Evolutionary conservation across 2,888 invertebrate genomes (phyloP), one percentile per base, ranked within the genome.

Genomic region (Apoda limacodes): DNA sequence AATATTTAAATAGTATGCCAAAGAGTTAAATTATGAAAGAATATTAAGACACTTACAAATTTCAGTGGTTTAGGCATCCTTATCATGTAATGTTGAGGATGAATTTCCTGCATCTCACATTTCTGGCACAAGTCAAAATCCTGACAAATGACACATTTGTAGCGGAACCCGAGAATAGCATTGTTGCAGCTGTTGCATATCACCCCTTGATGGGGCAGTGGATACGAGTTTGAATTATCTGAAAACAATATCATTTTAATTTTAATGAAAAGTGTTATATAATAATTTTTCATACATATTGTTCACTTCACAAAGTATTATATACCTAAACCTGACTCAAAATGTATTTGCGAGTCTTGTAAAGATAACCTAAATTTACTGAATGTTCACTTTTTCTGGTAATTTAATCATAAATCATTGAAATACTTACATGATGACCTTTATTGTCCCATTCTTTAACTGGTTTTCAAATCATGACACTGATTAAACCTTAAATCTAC

Each of bases 71-170:
- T 64, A 0, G 87, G 82, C 50, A 93, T 85, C 37, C 92, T 85
- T 22, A 92, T 55, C 89, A 94, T 89, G 37, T 85, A 82, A 58
- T 95, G 95, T 2, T 90, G 82, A 0, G 82, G 50, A 65, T 95
- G 95, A 14, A 82, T 57, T 26, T 86, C 84, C 9, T 82, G 69
- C 31, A 72, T 67, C 57, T 94, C 92, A 54, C 95, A 95, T 4
- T 68, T 66, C 14, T 81, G 71, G 53, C 95, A 95, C 9, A 95
- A 81, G 58, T 95, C 95, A 57, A 80, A 95, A 58, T 95, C 88
- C 0, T 76, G 60, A 45, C 95, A 95, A 30, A 87, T 83, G 10
- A 90, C 63, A 55, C 95, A 95, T 62, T 93, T 95, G 74, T 91
- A 95, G 2, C 95, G 86, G 45, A 86, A 88, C 0, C 94, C 94